Percentiles rank a stretch among this genome's conserved stretches.
phyloP scores from a whole-genome alignment of 2,888 invertebrate species.

The Empis livida region DNA sequence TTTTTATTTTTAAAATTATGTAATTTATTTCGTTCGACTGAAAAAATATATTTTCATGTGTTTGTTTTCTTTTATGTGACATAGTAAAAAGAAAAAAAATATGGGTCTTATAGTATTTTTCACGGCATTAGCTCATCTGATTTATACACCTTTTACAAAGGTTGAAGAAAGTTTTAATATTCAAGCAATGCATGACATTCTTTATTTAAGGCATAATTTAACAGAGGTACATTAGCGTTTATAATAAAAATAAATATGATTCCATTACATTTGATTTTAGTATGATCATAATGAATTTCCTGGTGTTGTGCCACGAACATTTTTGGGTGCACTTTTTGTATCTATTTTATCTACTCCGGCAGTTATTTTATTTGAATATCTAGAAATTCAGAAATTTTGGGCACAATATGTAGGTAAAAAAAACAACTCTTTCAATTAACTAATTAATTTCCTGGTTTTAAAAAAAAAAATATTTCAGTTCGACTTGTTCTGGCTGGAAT shows the following conservation, averaged over 20 bases:
- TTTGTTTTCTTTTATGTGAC: not conserved
- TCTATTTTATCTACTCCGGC: slow-evolving; percentile 67
- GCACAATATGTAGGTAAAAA: slow-evolving; percentile 75
- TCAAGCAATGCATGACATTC: slow-evolving; percentile 94
- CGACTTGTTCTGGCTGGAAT: slow-evolving; percentile 63
- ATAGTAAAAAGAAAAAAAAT: not conserved
- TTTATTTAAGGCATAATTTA: slow-evolving; percentile 76
- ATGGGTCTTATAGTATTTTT: slow-evolving; percentile 66
- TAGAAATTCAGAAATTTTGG: slow-evolving; percentile 70
- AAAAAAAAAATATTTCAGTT: too few species aligned
- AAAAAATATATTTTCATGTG: too few species aligned
- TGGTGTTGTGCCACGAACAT: slow-evolving; percentile 93
- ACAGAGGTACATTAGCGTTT: slow-evolving; percentile 47
- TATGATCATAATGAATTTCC: slow-evolving; percentile 98
- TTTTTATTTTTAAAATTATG: too few species aligned
- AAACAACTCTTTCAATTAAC: too few species aligned
- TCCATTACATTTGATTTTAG: slow-evolving; percentile 45
- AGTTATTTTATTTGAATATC: slow-evolving; percentile 49
- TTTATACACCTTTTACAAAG: slow-evolving; percentile 92
- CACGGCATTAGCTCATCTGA: slow-evolving; percentile 63
- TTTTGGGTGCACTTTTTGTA: slow-evolving; percentile 79
- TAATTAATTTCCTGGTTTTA: too few species aligned
- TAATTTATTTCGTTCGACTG: too few species aligned
- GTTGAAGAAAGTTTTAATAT: slow-evolving; percentile 99
- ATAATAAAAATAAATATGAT: not conserved